Conservation (phyloP, 2,888 invertebrate genomes). For the Philopedon plagiatum region DNA sequence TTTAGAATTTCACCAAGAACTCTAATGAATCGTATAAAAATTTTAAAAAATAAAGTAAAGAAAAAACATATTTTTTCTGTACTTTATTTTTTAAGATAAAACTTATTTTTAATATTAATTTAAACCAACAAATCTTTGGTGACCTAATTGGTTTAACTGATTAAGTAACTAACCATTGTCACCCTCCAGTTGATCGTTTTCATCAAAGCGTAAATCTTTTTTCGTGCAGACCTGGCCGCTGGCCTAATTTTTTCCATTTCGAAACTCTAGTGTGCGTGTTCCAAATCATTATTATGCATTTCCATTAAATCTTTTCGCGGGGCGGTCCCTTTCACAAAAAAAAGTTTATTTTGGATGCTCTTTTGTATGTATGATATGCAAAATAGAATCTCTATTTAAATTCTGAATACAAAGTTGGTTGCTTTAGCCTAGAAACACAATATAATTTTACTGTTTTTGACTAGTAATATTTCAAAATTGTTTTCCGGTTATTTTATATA, state of each 20-base stretch:
- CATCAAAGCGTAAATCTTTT: no score
- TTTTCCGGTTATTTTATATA: background rate
- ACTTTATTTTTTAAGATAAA: no score
- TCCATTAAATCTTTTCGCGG: background rate
- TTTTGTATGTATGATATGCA: slow-evolving; percentile 3
- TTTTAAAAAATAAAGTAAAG: no score
- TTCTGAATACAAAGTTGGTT: background rate
- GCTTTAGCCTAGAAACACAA: background rate
- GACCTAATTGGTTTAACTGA: no score
- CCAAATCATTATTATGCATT: background rate
- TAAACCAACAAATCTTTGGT: no score
- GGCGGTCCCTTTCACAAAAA: background rate
- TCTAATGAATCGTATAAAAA: no score
- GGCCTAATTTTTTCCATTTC: background rate
- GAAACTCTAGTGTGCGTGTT: background rate
- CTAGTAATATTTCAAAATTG: background rate
- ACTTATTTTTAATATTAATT: no score
- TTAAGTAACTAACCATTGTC: no score
- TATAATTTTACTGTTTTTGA: background rate
- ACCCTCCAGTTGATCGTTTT: no score
- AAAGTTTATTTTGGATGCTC: background rate
- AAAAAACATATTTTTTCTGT: no score
- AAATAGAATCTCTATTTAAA: background rate
- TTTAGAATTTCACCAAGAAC: no score
- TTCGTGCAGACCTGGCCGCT: no score